phyloP scores from a whole-genome alignment of 1,140 invertebrate genomes.

The Penaeus indicus region DNA sequence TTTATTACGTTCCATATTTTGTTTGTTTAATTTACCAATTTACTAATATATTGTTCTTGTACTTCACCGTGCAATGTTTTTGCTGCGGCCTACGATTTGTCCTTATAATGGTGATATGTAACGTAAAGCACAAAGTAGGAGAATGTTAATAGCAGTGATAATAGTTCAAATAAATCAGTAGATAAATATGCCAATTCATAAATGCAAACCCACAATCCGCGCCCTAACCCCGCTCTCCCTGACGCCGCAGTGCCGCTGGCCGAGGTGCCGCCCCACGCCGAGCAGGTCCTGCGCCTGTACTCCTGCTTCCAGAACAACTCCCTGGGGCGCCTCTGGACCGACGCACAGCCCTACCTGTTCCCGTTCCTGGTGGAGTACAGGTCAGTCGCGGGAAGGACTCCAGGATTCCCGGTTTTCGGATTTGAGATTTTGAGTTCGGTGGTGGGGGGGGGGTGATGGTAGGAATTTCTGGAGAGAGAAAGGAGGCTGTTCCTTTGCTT shows the following conservation, averaged over 20 bases:
- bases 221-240: background rate
- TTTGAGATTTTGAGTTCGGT: no score
- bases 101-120: no score
- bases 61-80: no score
- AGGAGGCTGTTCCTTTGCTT: no score
- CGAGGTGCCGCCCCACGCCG: constrained; percentile 53
- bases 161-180: background rate
- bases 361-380: constrained; percentile 78
- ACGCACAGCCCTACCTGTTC: constrained; percentile 76
- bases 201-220: background rate
- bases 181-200: background rate
- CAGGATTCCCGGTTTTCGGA: background rate
- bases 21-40: no score
- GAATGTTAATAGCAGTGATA: no score
- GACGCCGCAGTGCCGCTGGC: background rate
- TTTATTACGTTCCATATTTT: no score
- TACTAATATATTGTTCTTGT: no score
- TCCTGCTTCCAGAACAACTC: constrained; percentile 76
- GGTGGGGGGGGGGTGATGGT: no score
- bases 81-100: no score
- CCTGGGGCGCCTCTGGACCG: constrained; percentile 76
- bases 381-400: constrained; percentile 67
- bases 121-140: no score
- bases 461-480: no score
- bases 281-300: constrained; percentile 74